Base-by-base conservation (phyloP, 2,888 invertebrate species). In the Phyllotreta striolata region DNA sequence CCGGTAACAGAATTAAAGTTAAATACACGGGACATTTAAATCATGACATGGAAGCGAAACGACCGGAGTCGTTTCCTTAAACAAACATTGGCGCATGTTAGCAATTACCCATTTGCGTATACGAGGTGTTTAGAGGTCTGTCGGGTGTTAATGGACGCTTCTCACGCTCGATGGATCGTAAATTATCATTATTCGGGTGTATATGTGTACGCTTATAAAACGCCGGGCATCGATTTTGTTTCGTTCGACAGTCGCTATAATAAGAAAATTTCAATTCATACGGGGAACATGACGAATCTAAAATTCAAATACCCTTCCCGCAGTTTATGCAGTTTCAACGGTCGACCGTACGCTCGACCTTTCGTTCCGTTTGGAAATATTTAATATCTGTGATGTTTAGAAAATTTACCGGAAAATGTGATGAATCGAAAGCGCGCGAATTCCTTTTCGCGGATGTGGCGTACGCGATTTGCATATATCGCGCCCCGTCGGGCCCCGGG, bases 91-190 rank as follows among this genome's bases (percentile, higher is more conserved):
- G 76, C 74, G 74, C 75, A 75, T 76, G 75, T 75, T 76, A 71
- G 75, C 76, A 77, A 78, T 77, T 78, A 77, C 75, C 76, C 76
- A 73, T 76, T 64, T 77, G 77, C 76, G 76, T 75, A 76, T 76
- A 77, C 73, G 77, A 78, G 76, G 75, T 77, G 77, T 77, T 78
- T 77, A 77, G 72, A 74, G 73, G 70, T 69, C 63, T 61, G 62
- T 62, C 58, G 69, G 43, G 60, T 66, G 72, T 70, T 77, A 76
- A 78, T 77, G 75, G 76, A 69, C 60, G 63, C 72, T 70, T 72
- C 75, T 74, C 77, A 77, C 77, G 77, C 77, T 71, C 70, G 54
- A 64, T 51, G 55, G 66, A 68, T 71, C 76, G 73, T 78, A 77
- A 78, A 78, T 78, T 76, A 77, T 74, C 72, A 69, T 66, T 58